Evolutionary conservation across 2,888 invertebrate genomes (phyloP).

Genomic region (Cosmia trapezina): DNA sequence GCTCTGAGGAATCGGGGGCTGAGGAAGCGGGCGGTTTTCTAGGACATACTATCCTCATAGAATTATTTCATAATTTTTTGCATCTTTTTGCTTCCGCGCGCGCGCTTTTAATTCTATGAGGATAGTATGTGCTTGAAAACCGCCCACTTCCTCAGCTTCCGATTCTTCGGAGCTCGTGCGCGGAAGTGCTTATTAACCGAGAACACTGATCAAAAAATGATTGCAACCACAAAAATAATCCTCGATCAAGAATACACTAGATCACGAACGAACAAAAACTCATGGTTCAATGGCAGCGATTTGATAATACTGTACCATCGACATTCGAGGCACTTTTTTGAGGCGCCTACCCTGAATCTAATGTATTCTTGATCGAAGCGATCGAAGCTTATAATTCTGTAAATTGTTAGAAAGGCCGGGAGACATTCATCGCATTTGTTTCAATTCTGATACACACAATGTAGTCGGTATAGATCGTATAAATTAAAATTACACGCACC

Average conservation of each 20-base stretch:
- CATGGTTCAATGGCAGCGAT: background rate
- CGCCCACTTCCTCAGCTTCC: too few species aligned
- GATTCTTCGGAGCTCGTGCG: too few species aligned
- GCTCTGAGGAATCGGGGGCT: too few species aligned
- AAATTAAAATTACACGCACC: background rate
- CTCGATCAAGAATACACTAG: background rate
- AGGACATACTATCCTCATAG: too few species aligned
- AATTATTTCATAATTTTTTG: too few species aligned
- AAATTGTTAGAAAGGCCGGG: background rate
- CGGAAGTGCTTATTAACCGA: background rate
- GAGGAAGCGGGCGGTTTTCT: too few species aligned
- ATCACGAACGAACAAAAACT: background rate
- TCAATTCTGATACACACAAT: background rate
- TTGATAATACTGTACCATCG: background rate
- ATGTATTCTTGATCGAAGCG: background rate
- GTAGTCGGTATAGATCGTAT: background rate
- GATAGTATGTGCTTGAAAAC: too few species aligned
- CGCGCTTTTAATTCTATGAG: too few species aligned
- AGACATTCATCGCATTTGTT: slow-evolving; percentile 1
- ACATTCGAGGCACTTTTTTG: too few species aligned
- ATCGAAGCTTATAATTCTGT: slow-evolving; percentile 3
- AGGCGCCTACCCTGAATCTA: background rate
- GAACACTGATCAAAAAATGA: slow-evolving; percentile 16
- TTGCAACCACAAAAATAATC: background rate
- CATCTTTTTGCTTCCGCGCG: too few species aligned